Evolutionary conservation across 2,113 vertebrate species (phyloP).

Genomic region (Mustelus asterias): DNA sequence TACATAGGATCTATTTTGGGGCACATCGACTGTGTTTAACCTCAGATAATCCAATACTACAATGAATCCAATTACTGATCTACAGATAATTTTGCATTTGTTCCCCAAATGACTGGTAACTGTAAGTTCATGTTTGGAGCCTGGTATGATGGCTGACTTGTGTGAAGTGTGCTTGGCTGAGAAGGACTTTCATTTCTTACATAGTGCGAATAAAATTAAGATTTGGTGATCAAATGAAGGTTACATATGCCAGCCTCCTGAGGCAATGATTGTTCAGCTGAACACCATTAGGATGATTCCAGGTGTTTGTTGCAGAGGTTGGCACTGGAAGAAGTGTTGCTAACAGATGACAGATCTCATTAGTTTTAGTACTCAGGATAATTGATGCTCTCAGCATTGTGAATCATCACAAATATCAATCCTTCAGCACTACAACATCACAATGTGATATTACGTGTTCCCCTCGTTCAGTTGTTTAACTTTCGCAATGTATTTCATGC

Average conservation of each 20-base stretch:
- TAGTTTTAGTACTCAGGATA: background rate
- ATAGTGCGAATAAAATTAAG: background rate
- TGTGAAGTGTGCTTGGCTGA: background rate
- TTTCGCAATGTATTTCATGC: background rate
- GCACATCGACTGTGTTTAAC: background rate
- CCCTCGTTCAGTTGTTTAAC: background rate
- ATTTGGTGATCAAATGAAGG: background rate
- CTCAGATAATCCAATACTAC: background rate
- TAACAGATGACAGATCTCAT: background rate
- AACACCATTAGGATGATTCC: conserved; percentile 14
- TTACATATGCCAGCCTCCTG: background rate
- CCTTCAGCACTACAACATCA: background rate
- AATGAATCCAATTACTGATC: background rate
- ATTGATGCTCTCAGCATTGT: background rate
- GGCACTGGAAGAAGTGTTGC: background rate
- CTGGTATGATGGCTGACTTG: background rate
- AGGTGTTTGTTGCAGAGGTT: background rate
- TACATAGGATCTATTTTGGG: background rate
- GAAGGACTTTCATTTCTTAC: background rate
- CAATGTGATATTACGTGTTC: background rate
- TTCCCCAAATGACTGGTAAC: background rate
- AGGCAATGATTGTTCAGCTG: background rate
- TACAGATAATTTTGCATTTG: background rate
- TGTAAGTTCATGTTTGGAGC: background rate
- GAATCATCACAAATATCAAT: background rate